phyloP scores from a whole-genome alignment of 1,140 invertebrate genomes.

The Apocrypta bakeri region DNA sequence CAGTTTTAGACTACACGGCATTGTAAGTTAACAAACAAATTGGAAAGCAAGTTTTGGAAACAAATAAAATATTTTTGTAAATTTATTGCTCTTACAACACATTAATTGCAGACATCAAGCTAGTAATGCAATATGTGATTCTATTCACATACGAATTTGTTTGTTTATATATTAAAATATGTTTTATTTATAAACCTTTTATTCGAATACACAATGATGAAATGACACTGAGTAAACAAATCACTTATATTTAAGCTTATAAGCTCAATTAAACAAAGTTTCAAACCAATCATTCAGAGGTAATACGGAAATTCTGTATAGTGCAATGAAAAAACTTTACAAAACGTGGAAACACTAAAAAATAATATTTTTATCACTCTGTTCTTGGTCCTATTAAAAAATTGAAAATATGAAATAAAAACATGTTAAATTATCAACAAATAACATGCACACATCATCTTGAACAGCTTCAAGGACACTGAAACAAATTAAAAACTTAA shows the following conservation, averaged over 20 bases:
- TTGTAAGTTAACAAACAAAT: conserved; percentile 23
- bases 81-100: conserved; percentile 7
- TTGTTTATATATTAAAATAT: background rate
- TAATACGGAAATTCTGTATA: conserved; percentile 14
- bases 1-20: conserved; percentile 10
- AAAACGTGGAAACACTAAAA: conserved; percentile 12
- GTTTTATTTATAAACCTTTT: background rate
- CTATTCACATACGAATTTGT: background rate
- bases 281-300: conserved; percentile 34
- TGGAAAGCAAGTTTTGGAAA: conserved; percentile 7
- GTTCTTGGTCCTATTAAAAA: conserved; percentile 27
- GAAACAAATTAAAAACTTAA: conserved; percentile 50
- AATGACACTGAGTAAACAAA: background rate
- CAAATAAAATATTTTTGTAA: conserved; percentile 2
- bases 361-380: conserved; percentile 20
- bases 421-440: conserved; percentile 38
- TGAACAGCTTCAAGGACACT: conserved; percentile 21
- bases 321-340: conserved; percentile 32
- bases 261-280: conserved; percentile 19
- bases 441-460: conserved; percentile 41
- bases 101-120: conserved; percentile 32
- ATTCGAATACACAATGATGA: background rate
- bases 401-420: conserved; percentile 36
- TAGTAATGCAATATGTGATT: background rate
- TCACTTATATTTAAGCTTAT: background rate